A percentile compares a stretch with the other conserved stretches of the same genome.
Evolutionary conservation across 2,113 vertebrate genomes (phyloP).

Genomic region (Gulo gulo): DNA sequence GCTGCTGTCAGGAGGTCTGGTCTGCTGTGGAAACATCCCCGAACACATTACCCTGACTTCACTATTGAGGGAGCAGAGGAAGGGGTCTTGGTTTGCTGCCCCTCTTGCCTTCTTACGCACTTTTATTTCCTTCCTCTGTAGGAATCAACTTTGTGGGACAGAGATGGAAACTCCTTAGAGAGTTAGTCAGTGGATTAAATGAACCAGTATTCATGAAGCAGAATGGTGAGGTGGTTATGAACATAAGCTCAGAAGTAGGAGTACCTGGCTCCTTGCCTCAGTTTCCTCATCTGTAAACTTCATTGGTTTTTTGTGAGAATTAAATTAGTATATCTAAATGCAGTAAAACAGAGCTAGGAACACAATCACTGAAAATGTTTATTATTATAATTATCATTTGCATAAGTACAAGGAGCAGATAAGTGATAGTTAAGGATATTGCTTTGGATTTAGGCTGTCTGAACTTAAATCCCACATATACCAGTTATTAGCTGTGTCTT

Average conservation of each 20-base stretch:
- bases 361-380: neutral
- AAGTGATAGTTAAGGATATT: neutral
- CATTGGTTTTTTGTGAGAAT: neutral
- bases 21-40: neutral
- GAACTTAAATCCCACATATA: neutral
- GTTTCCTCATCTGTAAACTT: neutral
- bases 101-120: neutral
- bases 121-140: neutral
- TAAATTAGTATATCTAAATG: neutral
- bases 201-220: neutral
- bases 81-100: neutral
- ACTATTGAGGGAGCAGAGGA: neutral
- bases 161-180: neutral
- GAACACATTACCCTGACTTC: rapidly evolving
- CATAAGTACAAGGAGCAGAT: neutral
- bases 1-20: neutral
- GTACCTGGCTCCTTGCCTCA: neutral
- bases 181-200: neutral
- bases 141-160: neutral
- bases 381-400: neutral
- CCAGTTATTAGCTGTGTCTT: neutral
- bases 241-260: neutral
- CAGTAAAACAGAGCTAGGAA: neutral
- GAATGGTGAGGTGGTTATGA: neutral
- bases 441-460: neutral